These are phyloP conservation scores for Jacana jacana DNA, from an alignment of 2,113 vertebrate species.

Conservation along the genomic window DNA sequence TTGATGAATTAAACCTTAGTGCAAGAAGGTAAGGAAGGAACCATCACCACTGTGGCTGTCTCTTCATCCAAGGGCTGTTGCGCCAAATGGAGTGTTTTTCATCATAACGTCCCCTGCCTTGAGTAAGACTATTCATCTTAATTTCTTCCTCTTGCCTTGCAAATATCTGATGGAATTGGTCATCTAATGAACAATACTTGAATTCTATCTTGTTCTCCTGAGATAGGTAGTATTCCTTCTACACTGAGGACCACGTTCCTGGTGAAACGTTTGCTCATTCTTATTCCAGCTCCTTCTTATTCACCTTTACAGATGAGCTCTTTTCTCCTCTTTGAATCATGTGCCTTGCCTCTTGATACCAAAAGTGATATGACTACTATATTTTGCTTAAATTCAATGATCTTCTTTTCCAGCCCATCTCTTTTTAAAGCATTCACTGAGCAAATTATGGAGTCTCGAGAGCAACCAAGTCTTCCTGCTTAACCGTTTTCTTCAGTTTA, in stretches of 20 bases:
- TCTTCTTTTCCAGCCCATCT: conserved; percentile 15
- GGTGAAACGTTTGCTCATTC: background rate
- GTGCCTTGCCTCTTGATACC: background rate
- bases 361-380: background rate
- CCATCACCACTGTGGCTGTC: background rate
- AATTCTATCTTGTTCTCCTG: background rate
- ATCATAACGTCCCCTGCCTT: background rate
- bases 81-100: background rate
- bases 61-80: background rate
- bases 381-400: conserved; percentile 21
- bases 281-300: background rate
- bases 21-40: background rate
- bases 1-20: background rate
- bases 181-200: background rate
- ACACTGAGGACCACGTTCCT: background rate
- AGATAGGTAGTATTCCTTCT: background rate
- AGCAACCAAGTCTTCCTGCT: background rate
- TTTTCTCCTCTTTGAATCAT: background rate
- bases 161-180: background rate
- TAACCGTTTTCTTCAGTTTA: background rate
- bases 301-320: background rate
- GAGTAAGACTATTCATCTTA: background rate
- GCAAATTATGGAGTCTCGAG: conserved; percentile 22
- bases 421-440: conserved; percentile 13
- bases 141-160: background rate